phyloP scores from a whole-genome alignment of 2,888 invertebrate genomes.

The Tipula lateralis region DNA sequence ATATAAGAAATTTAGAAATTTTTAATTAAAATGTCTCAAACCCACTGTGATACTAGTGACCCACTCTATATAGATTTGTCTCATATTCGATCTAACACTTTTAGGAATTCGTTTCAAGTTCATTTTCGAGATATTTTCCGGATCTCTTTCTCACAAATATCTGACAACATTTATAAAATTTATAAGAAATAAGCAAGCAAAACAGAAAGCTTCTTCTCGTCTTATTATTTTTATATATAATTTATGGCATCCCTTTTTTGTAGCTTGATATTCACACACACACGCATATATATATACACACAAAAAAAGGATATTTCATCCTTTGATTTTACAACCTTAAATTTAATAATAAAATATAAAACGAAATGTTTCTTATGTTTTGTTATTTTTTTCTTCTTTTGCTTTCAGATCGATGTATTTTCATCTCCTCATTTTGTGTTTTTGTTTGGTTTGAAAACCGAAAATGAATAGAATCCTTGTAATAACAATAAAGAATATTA shows the following conservation, averaged over 20 bases:
- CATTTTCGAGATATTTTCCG: not conserved
- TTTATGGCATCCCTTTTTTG: conserved; percentile 14
- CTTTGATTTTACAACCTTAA: conserved; percentile 24
- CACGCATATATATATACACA: not conserved
- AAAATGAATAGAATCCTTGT: conserved; percentile 1
- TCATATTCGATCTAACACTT: not conserved
- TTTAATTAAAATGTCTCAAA: not conserved
- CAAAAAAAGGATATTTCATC: conserved; percentile 14
- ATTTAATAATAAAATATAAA: not conserved
- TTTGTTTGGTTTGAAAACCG: not conserved
- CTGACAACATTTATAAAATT: not conserved
- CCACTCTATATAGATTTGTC: not conserved
- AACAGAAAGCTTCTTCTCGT: not conserved
- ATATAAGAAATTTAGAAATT: not conserved
- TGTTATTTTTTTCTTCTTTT: not conserved
- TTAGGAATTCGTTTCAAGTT: not conserved
- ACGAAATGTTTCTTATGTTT: not conserved
- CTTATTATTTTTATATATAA: not conserved
- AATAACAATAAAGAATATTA: conserved; percentile 19
- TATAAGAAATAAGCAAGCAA: not conserved
- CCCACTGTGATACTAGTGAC: not conserved
- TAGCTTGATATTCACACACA: not conserved
- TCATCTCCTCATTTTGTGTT: not conserved
- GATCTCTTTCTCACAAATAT: not conserved
- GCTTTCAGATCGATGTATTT: not conserved